Evolutionary conservation across 2,797 vertebrate species (phyloP).

Genomic region (Nyctibius grandis): DNA sequence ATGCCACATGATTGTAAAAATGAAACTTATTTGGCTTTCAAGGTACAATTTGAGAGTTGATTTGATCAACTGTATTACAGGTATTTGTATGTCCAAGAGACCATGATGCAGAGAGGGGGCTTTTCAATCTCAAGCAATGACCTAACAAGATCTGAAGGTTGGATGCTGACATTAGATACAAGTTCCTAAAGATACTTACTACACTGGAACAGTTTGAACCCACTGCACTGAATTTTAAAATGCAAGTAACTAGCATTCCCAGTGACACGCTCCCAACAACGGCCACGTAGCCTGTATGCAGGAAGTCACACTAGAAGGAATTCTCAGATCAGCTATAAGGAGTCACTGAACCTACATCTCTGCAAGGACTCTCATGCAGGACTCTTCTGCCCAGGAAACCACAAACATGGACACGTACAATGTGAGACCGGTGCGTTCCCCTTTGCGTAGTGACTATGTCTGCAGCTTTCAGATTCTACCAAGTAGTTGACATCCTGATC

Average conservation of each 20-base stretch:
- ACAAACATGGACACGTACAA: accelerated
- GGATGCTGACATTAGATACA: neutral
- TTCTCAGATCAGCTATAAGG: neutral
- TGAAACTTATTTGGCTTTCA: neutral
- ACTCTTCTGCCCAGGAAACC: neutral
- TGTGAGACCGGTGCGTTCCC: accelerated
- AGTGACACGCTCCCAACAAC: neutral
- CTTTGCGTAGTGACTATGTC: neutral
- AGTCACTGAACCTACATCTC: neutral
- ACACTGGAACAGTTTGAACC: neutral
- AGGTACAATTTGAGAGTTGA: neutral
- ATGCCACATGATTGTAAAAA: neutral
- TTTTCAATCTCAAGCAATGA: neutral
- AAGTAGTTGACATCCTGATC: neutral
- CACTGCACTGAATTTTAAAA: neutral
- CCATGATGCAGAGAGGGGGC: neutral
- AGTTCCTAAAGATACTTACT: neutral
- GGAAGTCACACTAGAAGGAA: neutral
- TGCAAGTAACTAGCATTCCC: neutral
- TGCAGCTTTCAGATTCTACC: neutral
- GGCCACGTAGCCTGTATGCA: neutral
- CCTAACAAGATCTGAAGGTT: neutral
- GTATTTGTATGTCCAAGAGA: neutral
- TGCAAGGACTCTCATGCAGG: neutral
- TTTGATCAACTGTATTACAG: neutral